These are phyloP conservation scores for Casuarius casuarius DNA, from an alignment of 2,113 vertebrate genomes.

Conservation along the genomic window DNA sequence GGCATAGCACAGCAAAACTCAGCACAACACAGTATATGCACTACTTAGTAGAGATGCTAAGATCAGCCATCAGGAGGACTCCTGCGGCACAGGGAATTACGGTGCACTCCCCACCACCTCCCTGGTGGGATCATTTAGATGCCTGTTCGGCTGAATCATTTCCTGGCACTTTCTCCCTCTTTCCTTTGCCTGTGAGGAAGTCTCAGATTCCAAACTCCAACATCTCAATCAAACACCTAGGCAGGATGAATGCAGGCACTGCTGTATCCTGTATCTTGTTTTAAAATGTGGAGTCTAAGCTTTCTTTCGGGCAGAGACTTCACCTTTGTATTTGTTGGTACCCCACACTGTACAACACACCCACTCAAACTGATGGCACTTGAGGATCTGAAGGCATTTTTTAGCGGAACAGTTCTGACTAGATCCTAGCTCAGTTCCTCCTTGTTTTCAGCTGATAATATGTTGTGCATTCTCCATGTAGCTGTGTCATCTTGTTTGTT, in stretches of 20 bases:
- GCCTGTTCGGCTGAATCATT: neutral
- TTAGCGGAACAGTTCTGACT: neutral
- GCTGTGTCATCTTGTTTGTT: neutral
- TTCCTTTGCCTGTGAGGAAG: neutral
- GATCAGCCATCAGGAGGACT: neutral
- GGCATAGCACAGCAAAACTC: neutral
- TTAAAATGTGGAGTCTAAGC: neutral
- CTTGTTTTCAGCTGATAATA: neutral
- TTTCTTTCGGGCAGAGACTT: neutral
- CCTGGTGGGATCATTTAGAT: neutral
- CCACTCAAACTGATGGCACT: neutral
- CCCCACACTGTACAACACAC: no score
- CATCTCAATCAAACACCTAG: neutral
- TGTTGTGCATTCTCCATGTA: neutral
- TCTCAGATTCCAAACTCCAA: neutral
- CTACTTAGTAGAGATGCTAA: neutral
- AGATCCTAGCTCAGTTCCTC: neutral
- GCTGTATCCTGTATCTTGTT: neutral
- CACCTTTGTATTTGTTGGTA: neutral
- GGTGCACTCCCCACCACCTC: neutral
- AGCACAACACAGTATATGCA: fast-evolving
- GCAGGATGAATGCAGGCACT: neutral
- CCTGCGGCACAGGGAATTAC: neutral
- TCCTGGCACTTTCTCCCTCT: neutral
- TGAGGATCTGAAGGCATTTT: neutral